These are phyloP conservation scores for Porites evermanni DNA, from an alignment of 92 coral and sea anemone species.

Conservation along the genomic window DNA sequence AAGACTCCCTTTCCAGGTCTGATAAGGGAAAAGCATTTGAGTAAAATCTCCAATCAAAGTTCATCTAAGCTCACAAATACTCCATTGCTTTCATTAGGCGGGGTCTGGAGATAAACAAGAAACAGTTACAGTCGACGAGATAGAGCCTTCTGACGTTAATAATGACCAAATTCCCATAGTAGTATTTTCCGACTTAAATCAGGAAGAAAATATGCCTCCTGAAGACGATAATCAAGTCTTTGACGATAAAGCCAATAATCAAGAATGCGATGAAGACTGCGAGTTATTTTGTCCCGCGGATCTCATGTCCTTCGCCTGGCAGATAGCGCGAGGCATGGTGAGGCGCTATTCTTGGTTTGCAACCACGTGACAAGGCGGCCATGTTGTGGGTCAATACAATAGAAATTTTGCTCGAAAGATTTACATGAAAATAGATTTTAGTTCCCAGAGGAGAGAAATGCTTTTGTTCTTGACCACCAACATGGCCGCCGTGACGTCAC, in stretches of 20 bases:
- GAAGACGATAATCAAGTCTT: neutral
- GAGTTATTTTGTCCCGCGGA: neutral
- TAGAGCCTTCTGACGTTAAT: neutral
- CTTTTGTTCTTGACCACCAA: too few species aligned
- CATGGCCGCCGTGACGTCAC: too few species aligned
- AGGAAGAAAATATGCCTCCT: neutral
- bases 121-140: neutral
- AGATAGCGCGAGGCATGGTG: slow-evolving; percentile 23
- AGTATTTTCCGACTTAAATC: neutral
- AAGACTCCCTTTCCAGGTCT: too few species aligned
- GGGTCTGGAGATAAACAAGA: neutral
- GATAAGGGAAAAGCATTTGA: too few species aligned
- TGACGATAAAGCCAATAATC: too few species aligned
- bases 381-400: too few species aligned
- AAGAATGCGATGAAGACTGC: slow-evolving; percentile 18
- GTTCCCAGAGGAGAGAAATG: too few species aligned
- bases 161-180: neutral
- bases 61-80: too few species aligned
- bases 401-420: too few species aligned
- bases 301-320: slow-evolving; percentile 10
- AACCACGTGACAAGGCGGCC: too few species aligned
- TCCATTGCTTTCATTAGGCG: neutral
- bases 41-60: too few species aligned
- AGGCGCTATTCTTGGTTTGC: neutral
- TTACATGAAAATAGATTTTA: too few species aligned